Percentiles rank a stretch among this genome's conserved stretches.
Evolutionary conservation across 2,888 invertebrate genomes (phyloP).

Genomic region (Balanococcus diminutus): DNA sequence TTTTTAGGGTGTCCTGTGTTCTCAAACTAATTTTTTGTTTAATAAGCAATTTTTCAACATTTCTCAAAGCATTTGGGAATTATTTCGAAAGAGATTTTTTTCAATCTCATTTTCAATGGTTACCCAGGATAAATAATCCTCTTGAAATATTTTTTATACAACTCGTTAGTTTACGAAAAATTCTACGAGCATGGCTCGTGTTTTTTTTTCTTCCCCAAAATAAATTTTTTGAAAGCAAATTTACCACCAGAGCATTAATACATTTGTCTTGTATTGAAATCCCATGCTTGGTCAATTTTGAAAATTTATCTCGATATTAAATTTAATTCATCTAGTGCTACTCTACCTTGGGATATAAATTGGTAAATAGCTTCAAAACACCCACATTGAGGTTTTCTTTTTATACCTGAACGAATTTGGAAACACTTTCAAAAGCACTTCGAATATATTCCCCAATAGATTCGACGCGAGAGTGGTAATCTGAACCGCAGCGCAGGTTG

Average conservation of each 20-base stretch:
- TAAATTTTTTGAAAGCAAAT: not conserved
- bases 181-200: not conserved
- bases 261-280: not conserved
- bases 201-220: not conserved
- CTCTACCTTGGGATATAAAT: not conserved
- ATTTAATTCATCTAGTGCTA: not conserved
- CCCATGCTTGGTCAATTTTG: not conserved
- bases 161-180: not conserved
- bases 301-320: not conserved
- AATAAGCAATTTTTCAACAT: not conserved
- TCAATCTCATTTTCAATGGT: not conserved
- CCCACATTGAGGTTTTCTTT: not conserved
- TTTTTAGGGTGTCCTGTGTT: not conserved
- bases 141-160: not conserved
- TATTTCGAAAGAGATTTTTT: not conserved
- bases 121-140: not conserved
- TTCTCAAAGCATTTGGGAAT: not conserved
- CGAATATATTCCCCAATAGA: not conserved
- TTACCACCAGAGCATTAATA: not conserved
- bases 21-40: not conserved
- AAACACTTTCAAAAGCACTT: conserved; percentile 27
- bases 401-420: not conserved
- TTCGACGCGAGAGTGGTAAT: conserved; percentile 11
- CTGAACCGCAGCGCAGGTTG: conserved; percentile 33
- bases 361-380: not conserved